Evolutionary conservation across 2,888 invertebrate genomes (phyloP).

Genomic region (Chrysotoxum bicinctum): DNA sequence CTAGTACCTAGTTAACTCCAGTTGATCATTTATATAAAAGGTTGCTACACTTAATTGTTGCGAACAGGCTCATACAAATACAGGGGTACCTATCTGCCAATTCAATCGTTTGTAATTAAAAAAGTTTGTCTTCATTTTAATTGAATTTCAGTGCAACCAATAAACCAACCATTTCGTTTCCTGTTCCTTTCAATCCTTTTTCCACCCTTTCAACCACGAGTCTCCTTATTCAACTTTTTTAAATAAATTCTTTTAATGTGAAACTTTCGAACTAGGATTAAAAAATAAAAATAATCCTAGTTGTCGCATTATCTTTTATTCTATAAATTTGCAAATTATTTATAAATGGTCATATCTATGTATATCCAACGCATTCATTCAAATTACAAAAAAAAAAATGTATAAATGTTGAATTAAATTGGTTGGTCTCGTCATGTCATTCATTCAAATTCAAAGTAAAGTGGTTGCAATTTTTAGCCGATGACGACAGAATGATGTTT

Average conservation of each 20-base stretch:
- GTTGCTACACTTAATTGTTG: too few species aligned
- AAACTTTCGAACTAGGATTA: neutral
- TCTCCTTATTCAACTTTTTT: neutral
- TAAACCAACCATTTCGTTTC: neutral
- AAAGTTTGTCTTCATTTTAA: too few species aligned
- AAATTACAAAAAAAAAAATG: conserved; percentile 3
- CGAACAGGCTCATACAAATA: too few species aligned
- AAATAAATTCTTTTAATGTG: neutral
- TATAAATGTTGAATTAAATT: conserved; percentile 16
- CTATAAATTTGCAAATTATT: neutral
- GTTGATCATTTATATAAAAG: too few species aligned
- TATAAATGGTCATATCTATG: neutral
- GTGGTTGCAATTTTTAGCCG: conserved; percentile 43
- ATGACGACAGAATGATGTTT: conserved; percentile 40
- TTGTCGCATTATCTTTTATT: too few species aligned
- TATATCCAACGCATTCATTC: conserved; percentile 27
- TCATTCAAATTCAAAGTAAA: conserved; percentile 27
- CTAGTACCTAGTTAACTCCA: too few species aligned
- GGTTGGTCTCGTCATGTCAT: conserved; percentile 7
- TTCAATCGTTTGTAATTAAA: too few species aligned
- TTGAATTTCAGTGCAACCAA: too few species aligned
- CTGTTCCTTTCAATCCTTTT: neutral
- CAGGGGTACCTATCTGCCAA: too few species aligned
- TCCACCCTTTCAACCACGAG: conserved; percentile 9
- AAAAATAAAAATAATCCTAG: conserved; percentile 37